Percentiles rank a stretch among this genome's conserved stretches.
phyloP scores from a whole-genome alignment of 2,797 vertebrate species.

The Poecile montanus region DNA sequence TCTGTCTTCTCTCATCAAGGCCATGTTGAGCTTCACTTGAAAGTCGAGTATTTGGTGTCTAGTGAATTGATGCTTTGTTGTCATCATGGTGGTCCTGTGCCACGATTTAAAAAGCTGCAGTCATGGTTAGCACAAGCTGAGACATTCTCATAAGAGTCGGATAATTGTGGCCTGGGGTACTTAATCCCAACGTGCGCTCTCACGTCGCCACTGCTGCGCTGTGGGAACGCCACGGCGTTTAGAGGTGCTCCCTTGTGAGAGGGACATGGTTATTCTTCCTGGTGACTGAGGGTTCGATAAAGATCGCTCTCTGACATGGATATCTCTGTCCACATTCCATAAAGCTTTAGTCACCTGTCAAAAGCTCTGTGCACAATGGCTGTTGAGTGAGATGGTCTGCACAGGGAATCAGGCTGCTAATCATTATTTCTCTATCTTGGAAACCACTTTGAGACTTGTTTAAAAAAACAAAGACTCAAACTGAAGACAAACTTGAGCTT shows the following conservation, averaged over 20 bases:
- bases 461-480: too few relatives aligned
- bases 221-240: fast-evolving
- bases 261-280: background rate
- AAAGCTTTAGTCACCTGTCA: background rate
- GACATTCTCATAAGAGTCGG: background rate
- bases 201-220: fast-evolving
- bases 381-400: conserved; percentile 17
- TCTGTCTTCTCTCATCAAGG: background rate
- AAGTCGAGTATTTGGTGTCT: background rate
- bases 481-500: too few relatives aligned
- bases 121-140: background rate
- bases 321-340: background rate
- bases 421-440: background rate
- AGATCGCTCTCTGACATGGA: background rate
- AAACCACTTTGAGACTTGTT: background rate
- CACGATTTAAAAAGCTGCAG: background rate
- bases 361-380: background rate
- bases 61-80: background rate
- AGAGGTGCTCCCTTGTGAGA: background rate
- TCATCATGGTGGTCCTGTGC: background rate
- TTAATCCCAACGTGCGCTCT: fast-evolving
- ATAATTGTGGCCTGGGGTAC: background rate
- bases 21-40: background rate
- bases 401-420: background rate
- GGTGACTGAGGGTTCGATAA: background rate